phyloP scores from a whole-genome alignment of 2,113 vertebrate genomes.

The Mustela nigripes region DNA sequence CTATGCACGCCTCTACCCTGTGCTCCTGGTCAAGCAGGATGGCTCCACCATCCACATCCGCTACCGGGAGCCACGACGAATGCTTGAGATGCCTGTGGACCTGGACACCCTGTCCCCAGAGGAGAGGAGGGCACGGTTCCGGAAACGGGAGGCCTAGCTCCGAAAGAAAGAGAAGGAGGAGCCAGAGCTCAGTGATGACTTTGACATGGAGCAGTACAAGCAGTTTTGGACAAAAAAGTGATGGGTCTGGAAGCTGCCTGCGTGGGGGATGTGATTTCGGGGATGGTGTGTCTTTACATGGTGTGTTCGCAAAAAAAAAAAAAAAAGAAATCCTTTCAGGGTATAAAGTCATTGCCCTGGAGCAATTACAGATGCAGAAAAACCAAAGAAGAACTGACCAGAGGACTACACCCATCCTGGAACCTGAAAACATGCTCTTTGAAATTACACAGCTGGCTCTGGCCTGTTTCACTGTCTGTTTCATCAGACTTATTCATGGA shows the following conservation, averaged over 20 bases:
- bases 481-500: background rate
- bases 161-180: constrained; percentile 53
- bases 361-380: background rate
- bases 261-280: background rate
- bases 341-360: background rate
- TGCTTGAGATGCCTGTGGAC: constrained; percentile 94
- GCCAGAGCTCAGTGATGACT: constrained; percentile 87
- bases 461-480: background rate
- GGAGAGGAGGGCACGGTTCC: constrained; percentile 89
- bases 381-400: background rate
- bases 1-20: constrained; percentile 91
- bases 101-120: constrained; percentile 91
- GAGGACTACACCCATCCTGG: background rate
- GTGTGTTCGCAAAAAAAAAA: background rate
- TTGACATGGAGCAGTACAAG: constrained; percentile 91
- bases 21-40: constrained; percentile 92
- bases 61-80: constrained; percentile 92
- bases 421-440: constrained; percentile 49
- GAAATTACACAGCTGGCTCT: background rate
- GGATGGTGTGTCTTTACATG: background rate
- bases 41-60: constrained; percentile 93
- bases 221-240: constrained; percentile 94
- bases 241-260: background rate
- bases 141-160: constrained; percentile 85
- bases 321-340: background rate